These are phyloP conservation scores for Lophius americanus DNA, from an alignment of 2,797 vertebrate genomes.

Conservation along the genomic window DNA sequence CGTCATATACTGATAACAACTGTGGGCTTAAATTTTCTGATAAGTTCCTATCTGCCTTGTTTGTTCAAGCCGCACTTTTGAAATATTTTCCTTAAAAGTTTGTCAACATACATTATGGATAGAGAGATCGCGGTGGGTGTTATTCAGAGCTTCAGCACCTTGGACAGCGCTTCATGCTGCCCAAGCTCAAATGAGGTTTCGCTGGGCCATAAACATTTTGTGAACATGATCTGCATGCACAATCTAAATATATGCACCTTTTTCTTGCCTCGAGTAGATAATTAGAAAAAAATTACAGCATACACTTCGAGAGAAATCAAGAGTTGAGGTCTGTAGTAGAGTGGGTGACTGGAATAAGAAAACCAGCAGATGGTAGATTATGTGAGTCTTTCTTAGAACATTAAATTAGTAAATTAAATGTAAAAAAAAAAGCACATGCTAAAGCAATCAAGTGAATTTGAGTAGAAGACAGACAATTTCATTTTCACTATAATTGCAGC, in stretches of 20 bases:
- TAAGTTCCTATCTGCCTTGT: background rate
- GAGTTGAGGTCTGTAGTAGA: background rate
- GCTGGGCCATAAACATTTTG: slow-evolving; percentile 20
- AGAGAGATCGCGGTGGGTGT: background rate
- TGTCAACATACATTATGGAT: too few species aligned
- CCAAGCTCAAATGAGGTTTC: slow-evolving; percentile 25
- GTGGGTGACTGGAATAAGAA: background rate
- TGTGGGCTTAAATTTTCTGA: slow-evolving; percentile 11
- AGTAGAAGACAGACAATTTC: too few species aligned
- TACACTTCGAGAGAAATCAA: background rate
- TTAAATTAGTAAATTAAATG: background rate
- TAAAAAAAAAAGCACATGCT: background rate
- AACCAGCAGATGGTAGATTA: too few species aligned
- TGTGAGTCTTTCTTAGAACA: too few species aligned
- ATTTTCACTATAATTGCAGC: too few species aligned
- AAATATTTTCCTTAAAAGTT: too few species aligned
- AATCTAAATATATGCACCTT: background rate
- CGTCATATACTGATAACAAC: slow-evolving; percentile 23
- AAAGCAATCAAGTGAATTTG: too few species aligned
- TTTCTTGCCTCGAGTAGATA: background rate
- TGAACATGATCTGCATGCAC: slow-evolving; percentile 22
- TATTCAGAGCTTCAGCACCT: slow-evolving; percentile 44
- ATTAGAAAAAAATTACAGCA: background rate
- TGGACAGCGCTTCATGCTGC: slow-evolving; percentile 54
- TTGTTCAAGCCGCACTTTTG: too few species aligned